Conservation (phyloP, 2,113 vertebrate genomes). For the Ceyx melanurus region DNA sequence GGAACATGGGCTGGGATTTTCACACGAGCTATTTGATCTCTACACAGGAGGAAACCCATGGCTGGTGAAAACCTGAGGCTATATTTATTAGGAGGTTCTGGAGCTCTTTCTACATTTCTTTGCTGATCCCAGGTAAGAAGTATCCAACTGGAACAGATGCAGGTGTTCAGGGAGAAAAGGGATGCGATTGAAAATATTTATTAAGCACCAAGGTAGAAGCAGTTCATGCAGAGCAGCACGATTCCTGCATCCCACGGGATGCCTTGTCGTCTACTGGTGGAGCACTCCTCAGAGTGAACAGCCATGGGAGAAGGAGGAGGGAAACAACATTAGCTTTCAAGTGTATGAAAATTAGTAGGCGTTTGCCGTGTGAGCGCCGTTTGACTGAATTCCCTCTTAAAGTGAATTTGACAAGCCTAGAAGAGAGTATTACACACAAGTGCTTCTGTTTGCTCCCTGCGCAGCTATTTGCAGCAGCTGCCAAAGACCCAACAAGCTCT, state of each 20-base stretch:
- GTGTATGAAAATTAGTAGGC: neutral
- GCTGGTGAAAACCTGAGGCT: neutral
- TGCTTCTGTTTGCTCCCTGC: neutral
- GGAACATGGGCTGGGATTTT: neutral
- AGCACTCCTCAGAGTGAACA: neutral
- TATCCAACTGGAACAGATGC: neutral
- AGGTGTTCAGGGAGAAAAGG: neutral
- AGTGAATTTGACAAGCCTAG: neutral
- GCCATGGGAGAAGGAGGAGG: neutral
- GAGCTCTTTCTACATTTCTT: neutral
- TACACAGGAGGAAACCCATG: accelerated
- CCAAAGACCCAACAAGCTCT: neutral
- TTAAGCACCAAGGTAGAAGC: accelerated
- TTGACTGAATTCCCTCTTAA: neutral
- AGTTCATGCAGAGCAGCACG: neutral
- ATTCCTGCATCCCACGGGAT: neutral
- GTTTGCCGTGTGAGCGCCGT: neutral
- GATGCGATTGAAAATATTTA: neutral
- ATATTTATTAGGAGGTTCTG: neutral
- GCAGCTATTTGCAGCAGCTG: constrained; percentile 1
- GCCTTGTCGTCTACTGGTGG: neutral
- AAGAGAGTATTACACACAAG: neutral
- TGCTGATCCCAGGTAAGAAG: neutral
- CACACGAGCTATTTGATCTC: accelerated
- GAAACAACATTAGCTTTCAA: neutral